Evolutionary conservation across 2,113 vertebrate species (phyloP), one percentile per base, ranked within the genome.

Genomic region (Ailuropoda melanoleuca): DNA sequence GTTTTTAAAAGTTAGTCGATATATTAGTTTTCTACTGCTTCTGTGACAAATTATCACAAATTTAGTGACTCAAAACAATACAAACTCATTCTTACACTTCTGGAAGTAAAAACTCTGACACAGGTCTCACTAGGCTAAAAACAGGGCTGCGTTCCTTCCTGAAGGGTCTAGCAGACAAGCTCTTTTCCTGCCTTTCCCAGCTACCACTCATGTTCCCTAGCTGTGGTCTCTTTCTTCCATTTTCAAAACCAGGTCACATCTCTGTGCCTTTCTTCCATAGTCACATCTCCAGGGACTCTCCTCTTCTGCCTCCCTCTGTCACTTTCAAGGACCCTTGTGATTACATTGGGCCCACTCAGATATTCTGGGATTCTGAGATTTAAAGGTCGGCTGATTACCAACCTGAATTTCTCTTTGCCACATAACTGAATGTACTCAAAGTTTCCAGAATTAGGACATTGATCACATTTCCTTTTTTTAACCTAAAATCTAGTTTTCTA

Each of bases 401-500:
- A 24, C 29, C 26, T 60, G 24, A 77, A 37, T 68, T 81, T 62
- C 55, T n/a, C 34, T 87, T 50, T 58, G 74, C 48, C 55, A 13
- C 23, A 17, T 50, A 70, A 92, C 31, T 6, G 34, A 70, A 74
- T 24, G 26, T 24, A 72, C 6, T 60, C 37, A 87, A 48, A 39
- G 46, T 64, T 72, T 74, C 70, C 14, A 60, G 92, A 60, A 58
- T 50, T 77, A n/a, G 1, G 58, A 74, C 8, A 13, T 43, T 50
- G 68, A 43, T 23, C 8, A 2, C 14, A 70, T 62, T 92, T 68
- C 39, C 17, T 43, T 43, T 43, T 43, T 74, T 74, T 53, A 24
- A 95, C 81, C n/a, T 86, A 26, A 74, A 81, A 72, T 64, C 15
- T 70, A 60, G 55, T 43, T 77, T 94, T 80, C 39, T n/a, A 68